phyloP scores from a whole-genome alignment of 2,888 invertebrate species.

The Anorthoa munda region DNA sequence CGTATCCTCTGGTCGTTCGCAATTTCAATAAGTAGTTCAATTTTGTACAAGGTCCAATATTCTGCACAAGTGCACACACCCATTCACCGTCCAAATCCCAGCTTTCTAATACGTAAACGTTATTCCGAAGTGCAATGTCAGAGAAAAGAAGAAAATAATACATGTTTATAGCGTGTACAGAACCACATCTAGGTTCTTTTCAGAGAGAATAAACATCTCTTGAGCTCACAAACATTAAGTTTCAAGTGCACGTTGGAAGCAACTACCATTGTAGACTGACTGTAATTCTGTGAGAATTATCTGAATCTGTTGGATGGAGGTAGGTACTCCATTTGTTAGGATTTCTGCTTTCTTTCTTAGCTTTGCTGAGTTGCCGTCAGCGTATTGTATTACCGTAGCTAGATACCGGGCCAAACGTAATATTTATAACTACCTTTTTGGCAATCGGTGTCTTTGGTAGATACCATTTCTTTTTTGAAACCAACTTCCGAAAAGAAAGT shows the following conservation, averaged over 20 bases:
- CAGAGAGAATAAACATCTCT: slow-evolving; percentile 77
- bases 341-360: not conserved
- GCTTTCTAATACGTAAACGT: slow-evolving; percentile 48
- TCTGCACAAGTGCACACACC: slow-evolving; percentile 27
- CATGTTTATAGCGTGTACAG: slow-evolving; percentile 63
- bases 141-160: slow-evolving; percentile 60
- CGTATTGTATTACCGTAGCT: no score
- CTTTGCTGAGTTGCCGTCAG: not conserved
- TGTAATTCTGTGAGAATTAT: slow-evolving; percentile 42
- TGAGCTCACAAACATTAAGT: slow-evolving; percentile 79
- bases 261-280: slow-evolving; percentile 46
- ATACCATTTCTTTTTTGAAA: no score
- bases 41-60: slow-evolving; percentile 43
- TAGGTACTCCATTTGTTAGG: slow-evolving; percentile 6
- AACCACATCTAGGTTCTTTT: slow-evolving; percentile 61
- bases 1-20: not conserved
- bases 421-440: no score
- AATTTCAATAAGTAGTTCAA: slow-evolving; percentile 38
- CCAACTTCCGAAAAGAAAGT: no score
- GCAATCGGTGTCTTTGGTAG: no score
- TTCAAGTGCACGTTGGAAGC: slow-evolving; percentile 73
- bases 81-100: slow-evolving; percentile 34
- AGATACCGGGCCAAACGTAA: no score
- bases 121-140: slow-evolving; percentile 56
- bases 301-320: slow-evolving; percentile 22